Base-by-base conservation (phyloP, 2,888 invertebrate species). In the Aspidapion aeneum region DNA sequence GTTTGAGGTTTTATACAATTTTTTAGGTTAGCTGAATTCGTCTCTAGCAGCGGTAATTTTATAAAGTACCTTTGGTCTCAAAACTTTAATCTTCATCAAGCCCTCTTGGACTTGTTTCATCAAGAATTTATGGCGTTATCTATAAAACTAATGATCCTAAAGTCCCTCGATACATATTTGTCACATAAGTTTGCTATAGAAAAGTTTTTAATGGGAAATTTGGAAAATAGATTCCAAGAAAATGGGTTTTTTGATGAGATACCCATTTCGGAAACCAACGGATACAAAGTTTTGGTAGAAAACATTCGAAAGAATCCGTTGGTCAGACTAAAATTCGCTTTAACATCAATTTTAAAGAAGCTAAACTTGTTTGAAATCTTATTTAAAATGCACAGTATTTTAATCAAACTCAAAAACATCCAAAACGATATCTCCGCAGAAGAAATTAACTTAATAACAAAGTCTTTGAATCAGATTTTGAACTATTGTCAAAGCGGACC, bases 111-210 rank as follows among this genome's bases (percentile, higher is more conserved):
- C 60, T 84, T 97, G 55, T 94, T 93, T 75, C 86, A 89, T 66
- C 87, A 91, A 63, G 90, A 93, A 69, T 91, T 91, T 75, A 96
- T 97, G 90, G 93, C 96, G 0, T 81, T 96, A 18, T 94, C 96
- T 0, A 89, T 97, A 1, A 93, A 95, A 71, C 83, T 97, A 0
- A 90, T 94, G 82, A 91, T 97, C 57, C 80, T 97, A 0, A 88
- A 91, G 75, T 88, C 94, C 0, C 80, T 98, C 1, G 94, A 96
- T 74, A 86, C 90, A 1, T 87, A 92, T 63, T 79, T 95, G 2
- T 85, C 89, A 49, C 87, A 88, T 2, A 87, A 86, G 68, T 78
- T 81, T 54, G 84, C 88, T 0, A 81, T 91, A 0, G 83, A 87
- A n/a, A 80, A 84, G 63, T 90, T 90, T 70, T 79, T 90, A 73